Conservation (phyloP, 1,140 invertebrate genomes). For the Scylla paramamosain region DNA sequence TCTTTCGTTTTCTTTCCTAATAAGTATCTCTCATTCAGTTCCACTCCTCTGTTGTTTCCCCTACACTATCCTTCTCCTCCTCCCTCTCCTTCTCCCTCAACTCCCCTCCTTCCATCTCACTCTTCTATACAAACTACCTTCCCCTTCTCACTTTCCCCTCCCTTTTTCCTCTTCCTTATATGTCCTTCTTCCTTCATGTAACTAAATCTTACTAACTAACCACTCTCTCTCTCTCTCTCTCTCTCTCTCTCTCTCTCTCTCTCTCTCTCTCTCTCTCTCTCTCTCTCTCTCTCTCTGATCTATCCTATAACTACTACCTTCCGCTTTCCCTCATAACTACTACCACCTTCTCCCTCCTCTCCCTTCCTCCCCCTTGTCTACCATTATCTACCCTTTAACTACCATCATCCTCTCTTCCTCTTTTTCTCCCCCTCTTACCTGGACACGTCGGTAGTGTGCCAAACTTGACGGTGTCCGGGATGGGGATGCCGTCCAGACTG, state of each 20-base stretch:
- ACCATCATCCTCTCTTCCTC: neutral
- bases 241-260: neutral
- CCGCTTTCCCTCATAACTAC: neutral
- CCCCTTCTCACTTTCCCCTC: too few species aligned
- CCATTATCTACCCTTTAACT: neutral
- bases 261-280: neutral
- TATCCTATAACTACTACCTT: neutral
- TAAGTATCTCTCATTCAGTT: too few species aligned
- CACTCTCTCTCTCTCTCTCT: neutral
- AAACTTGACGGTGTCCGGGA: conserved; percentile 53
- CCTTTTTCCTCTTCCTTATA: too few species aligned
- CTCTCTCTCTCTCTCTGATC: neutral
- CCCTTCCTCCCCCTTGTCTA: neutral
- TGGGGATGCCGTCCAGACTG: conserved; percentile 60
- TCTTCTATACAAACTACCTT: neutral
- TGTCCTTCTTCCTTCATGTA: too few species aligned
- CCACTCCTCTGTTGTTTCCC: too few species aligned
- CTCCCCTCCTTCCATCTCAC: neutral
- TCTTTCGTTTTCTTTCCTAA: neutral
- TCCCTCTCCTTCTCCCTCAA: too few species aligned
- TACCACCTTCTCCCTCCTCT: neutral
- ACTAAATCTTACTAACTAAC: too few species aligned
- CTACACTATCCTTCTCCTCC: neutral
- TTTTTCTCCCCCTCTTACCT: conserved; percentile 50
- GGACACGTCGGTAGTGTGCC: conserved; percentile 7